Base-by-base conservation (phyloP, 2,797 vertebrate species). In the Morelia viridis region DNA sequence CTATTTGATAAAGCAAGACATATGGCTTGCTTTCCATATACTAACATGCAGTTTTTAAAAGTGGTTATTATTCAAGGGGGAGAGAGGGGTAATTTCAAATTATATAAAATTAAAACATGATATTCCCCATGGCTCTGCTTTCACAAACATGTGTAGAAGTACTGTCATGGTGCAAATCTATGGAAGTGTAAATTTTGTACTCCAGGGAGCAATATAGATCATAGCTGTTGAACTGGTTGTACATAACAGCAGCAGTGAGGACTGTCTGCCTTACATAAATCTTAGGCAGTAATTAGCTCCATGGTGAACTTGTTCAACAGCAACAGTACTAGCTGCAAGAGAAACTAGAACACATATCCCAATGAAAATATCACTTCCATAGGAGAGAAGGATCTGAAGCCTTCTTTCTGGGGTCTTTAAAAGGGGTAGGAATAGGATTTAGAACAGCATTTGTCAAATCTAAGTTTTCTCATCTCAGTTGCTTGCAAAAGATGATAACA, bases 51-150 rank as follows among this genome's bases (percentile, higher is more conserved):
- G 61, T 94, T 94, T 22, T 96, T 95, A 93, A 94, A 96, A 94
- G 91, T 90, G 90, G 58, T 91, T 90, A 91, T 96, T 96, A 95
- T 76, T 76, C 17, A 76, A 41, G 19, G 35, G 17, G 31, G 31
- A 95, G 94, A 96, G 97, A 95, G 83, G 50, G 91, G 91, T 92
- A 94, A 87, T 92, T 94, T 96, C 68, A 93, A 95, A 95, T 93
- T 95, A 95, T 94, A 92, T 31, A 91, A 92, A 95, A 96, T 96
- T 97, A 96, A 97, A 97, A 96, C 50, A 71, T 96, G 95, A 93
- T 95, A 65, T 92, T 96, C 95, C 93, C 15, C 92, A 60, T 94
- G 90, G 87, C 92, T 94, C 92, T 95, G 92, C 94, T 61, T 95
- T 94, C 94, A 95, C 91, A 89, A 96, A 96, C 96, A 88, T 95